Conservation (phyloP, 2,888 invertebrate species). For the Girardia tigrina region DNA sequence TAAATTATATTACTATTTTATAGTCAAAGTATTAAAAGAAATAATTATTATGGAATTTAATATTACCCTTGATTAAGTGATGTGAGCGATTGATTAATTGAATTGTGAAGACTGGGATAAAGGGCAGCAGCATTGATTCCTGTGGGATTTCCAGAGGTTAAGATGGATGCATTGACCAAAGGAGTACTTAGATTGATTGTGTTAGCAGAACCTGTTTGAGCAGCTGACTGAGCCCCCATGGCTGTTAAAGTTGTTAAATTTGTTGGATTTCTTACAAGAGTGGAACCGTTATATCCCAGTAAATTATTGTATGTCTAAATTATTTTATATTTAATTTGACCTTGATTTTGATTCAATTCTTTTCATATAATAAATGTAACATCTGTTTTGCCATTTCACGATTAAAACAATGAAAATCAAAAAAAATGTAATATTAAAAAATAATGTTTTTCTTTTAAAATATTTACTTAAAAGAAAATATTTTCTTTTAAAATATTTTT, state of each 20-base stretch:
- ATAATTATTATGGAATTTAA: no score
- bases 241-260: conserved; percentile 5
- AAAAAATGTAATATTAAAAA: no score
- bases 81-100: conserved; percentile 13
- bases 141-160: neutral
- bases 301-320: conserved; percentile 1
- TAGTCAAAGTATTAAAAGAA: no score
- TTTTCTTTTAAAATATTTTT: no score
- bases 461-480: no score
- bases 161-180: neutral
- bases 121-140: conserved; percentile 8
- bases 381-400: no score
- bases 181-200: conserved; percentile 1
- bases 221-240: conserved; percentile 1
- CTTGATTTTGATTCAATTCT: no score
- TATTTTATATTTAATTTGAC: neutral
- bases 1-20: no score
- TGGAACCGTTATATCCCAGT: neutral
- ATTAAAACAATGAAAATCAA: no score
- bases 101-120: neutral
- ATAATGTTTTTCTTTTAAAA: no score
- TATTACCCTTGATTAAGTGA: conserved; percentile 4
- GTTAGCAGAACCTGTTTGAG: neutral
- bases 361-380: no score
- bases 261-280: neutral